Percentiles rank a stretch among this genome's conserved stretches.
phyloP scores from a whole-genome alignment of 2,113 vertebrate genomes.

The Thamnaconus septentrionalis region DNA sequence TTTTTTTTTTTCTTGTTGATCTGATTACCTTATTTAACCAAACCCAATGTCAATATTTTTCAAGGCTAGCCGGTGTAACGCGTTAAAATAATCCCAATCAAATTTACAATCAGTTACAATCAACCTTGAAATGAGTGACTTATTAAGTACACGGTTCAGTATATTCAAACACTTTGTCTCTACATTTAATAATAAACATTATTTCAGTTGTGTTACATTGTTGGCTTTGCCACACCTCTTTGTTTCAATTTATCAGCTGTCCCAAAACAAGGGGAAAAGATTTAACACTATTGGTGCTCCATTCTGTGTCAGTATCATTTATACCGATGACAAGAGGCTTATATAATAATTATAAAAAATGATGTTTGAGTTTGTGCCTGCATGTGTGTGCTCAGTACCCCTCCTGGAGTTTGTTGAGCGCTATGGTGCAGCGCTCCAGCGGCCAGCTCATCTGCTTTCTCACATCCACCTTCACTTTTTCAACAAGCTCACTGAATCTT shows the following conservation, averaged over 20 bases:
- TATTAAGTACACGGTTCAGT: too few species aligned
- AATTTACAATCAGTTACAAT: too few species aligned
- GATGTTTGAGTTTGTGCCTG: conserved; percentile 2
- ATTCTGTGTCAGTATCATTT: background rate
- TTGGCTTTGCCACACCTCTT: too few species aligned
- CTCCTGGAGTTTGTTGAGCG: conserved; percentile 81
- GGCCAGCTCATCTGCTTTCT: conserved; percentile 86
- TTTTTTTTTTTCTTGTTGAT: too few species aligned
- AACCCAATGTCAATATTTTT: background rate
- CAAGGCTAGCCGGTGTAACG: too few species aligned
- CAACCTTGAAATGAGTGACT: too few species aligned
- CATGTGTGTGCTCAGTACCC: conserved; percentile 64
- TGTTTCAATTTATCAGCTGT: background rate
- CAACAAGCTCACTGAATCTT: conserved; percentile 77
- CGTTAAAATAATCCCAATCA: too few species aligned
- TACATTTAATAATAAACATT: too few species aligned
- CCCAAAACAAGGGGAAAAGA: background rate
- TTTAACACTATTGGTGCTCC: background rate
- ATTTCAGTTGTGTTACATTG: too few species aligned
- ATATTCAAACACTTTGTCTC: too few species aligned
- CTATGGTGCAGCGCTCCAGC: conserved; percentile 75
- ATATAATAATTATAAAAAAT: background rate
- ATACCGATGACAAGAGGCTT: too few species aligned
- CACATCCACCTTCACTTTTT: conserved; percentile 73
- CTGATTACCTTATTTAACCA: too few species aligned